Conservation (phyloP, 1,140 invertebrate species). For the Carposina sasakii region DNA sequence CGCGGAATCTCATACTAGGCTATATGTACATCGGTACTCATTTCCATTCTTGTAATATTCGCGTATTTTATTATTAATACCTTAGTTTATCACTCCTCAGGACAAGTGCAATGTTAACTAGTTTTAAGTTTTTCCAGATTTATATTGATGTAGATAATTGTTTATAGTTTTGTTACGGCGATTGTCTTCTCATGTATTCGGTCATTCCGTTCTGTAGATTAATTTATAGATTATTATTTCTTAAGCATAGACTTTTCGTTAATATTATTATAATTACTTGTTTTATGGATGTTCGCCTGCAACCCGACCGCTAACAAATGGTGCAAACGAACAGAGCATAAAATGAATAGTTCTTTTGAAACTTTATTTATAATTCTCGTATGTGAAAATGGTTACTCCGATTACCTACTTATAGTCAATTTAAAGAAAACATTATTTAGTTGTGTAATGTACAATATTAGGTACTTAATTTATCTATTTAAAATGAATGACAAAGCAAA, state of each 20-base stretch:
- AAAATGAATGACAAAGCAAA: constrained; percentile 50
- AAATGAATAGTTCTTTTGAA: not conserved
- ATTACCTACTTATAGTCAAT: constrained; percentile 66
- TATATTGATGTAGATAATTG: constrained; percentile 61
- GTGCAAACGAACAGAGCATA: not conserved
- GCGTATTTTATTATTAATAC: constrained; percentile 33
- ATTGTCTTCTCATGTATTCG: constrained; percentile 17
- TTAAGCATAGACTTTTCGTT: too few species aligned
- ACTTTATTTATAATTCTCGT: not conserved
- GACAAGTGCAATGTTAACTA: constrained; percentile 74
- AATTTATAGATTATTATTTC: constrained; percentile 3
- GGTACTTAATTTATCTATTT: constrained; percentile 32
- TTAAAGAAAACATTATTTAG: constrained; percentile 30
- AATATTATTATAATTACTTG: too few species aligned
- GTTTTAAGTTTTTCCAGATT: constrained; percentile 62
- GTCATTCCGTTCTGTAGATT: constrained; percentile 22
- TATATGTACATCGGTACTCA: constrained; percentile 38
- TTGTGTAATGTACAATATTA: constrained; percentile 44
- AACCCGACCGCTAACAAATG: too few species aligned
- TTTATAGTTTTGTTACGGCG: constrained; percentile 41
- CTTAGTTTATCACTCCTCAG: constrained; percentile 61
- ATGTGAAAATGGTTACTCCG: constrained; percentile 42
- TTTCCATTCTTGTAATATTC: constrained; percentile 43
- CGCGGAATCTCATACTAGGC: constrained; percentile 43
- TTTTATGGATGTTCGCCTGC: too few species aligned